Conservation (phyloP, 2,888 invertebrate species). For the Eupithecia centaureata region DNA sequence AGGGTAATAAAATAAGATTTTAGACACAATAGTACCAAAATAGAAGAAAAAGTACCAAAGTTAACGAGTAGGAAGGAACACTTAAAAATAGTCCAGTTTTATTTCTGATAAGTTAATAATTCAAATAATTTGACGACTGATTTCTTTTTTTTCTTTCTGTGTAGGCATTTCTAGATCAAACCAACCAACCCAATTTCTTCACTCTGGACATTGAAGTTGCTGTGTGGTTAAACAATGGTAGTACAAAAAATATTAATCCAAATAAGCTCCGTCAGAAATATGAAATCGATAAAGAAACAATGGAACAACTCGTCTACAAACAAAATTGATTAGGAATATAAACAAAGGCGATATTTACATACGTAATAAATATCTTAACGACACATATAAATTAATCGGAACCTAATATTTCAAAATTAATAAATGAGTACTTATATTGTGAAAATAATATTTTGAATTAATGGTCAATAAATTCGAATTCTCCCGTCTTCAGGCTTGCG, state of each 20-base stretch:
- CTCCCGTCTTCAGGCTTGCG: constrained; percentile 83
- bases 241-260: not conserved
- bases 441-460: constrained; percentile 85
- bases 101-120: too few relatives aligned
- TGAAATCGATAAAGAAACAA: constrained; percentile 46
- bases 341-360: constrained; percentile 83
- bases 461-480: constrained; percentile 85
- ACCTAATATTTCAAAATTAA: constrained; percentile 85
- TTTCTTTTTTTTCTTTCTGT: not conserved
- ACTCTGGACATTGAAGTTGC: not conserved
- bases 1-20: not conserved
- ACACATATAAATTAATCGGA: constrained; percentile 84
- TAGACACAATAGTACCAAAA: not conserved
- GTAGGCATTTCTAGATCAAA: not conserved
- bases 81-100: too few relatives aligned
- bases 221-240: not conserved
- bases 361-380: constrained; percentile 84
- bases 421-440: constrained; percentile 85
- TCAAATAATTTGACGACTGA: not conserved
- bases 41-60: too few relatives aligned
- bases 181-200: not conserved
- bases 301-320: constrained; percentile 65
- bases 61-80: too few relatives aligned
- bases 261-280: not conserved
- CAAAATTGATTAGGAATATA: constrained; percentile 77